phyloP scores from a whole-genome alignment of 2,888 invertebrate genomes.

The Frankliniella fusca region DNA sequence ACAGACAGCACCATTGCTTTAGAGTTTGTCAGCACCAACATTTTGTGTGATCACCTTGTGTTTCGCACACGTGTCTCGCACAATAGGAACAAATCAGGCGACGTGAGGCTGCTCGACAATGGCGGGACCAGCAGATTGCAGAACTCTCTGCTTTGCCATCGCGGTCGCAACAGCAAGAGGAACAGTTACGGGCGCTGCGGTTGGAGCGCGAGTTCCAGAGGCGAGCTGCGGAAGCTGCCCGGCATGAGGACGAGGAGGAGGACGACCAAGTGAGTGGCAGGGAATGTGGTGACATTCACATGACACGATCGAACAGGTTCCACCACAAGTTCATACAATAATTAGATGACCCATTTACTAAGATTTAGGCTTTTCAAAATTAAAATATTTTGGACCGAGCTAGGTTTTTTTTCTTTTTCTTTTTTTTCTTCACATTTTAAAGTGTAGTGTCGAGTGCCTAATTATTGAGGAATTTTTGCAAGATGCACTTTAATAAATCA shows the following conservation, averaged over 20 bases:
- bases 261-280: constrained; percentile 50
- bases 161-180: constrained; percentile 75
- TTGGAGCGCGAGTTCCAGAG: constrained; percentile 93
- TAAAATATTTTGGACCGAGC: neutral
- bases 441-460: neutral
- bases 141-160: constrained; percentile 67
- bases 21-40: constrained; percentile 16
- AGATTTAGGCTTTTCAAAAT: neutral
- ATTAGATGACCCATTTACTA: neutral
- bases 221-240: constrained; percentile 73
- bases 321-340: neutral
- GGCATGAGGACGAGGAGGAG: constrained; percentile 66
- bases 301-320: neutral
- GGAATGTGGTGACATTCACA: neutral
- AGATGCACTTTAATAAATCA: neutral
- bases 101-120: constrained; percentile 68
- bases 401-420: too few relatives aligned
- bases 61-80: constrained; percentile 24
- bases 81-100: constrained; percentile 62
- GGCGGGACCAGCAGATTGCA: constrained; percentile 82
- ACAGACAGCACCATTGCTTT: constrained; percentile 7
- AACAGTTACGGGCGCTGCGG: constrained; percentile 80
- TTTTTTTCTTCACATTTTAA: neutral
- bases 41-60: constrained; percentile 13
- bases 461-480: neutral